Evolutionary conservation across 2,113 vertebrate genomes (phyloP), one percentile per base, ranked within the genome.

Genomic region (Bambusicola thoracicus): DNA sequence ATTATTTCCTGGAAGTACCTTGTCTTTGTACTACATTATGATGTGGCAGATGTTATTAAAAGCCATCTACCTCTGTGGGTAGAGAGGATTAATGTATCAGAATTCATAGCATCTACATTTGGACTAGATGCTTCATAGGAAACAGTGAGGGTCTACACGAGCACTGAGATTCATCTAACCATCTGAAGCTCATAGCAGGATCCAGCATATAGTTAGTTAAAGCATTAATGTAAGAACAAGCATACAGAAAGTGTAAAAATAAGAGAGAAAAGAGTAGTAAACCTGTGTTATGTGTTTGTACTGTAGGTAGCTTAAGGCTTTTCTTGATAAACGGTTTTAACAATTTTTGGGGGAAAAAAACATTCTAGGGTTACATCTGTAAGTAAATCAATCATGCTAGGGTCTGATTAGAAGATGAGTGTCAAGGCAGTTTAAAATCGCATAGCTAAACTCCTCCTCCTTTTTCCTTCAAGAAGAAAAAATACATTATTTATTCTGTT

Each of bases 1-100:
- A 65, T 89, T 82, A 87, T 87, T 94, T 91, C 79, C 43, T 58
- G 58, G 62, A 93, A 76, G 86, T 73, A 72, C 53, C 80, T 90
- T 86, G 44, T 66, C 55, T 84, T 78, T 93, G 58, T 68, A 68
- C 22, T 72, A 22, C 22, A n/a, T 58, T 3, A 0, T 84, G 51
- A 61, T 81, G 43, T 14, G 55, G 13, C 25, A 51, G 49, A 51
- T 74, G 19, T 84, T 90, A 43, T 22, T 90, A 81, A 81, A 79
- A 92, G 18, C 2, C 8, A 1, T 16, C 30, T 66, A 3, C 0
- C 0, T 19, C 74, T 83, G 24, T 29, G 11, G 4, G 36, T 11
- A 38, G 61, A 55, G 46, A 81, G 56, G 25, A 75, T 89, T 92
- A 72, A 7, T 51, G 21, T 41, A 76, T 40, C 9, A 78, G 69